Evolutionary conservation across 2,888 invertebrate genomes (phyloP), one percentile per base, ranked within the genome.

Genomic region (Aplocera efformata): DNA sequence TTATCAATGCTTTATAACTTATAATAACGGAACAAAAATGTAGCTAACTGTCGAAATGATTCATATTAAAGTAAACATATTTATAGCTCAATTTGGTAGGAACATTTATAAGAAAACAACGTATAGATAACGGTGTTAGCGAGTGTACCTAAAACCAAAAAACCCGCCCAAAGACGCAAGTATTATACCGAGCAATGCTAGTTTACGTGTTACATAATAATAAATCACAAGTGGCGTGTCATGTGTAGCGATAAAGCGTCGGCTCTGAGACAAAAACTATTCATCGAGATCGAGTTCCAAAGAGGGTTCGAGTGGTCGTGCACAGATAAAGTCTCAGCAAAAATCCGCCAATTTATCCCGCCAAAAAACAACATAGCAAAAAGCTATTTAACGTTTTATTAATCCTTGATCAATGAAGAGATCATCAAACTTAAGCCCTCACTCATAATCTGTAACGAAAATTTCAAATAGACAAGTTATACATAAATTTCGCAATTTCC

Each of bases 401-500:
- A 43, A 42, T 48, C 34, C 33, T 10, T 25, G 40, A 54, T 44
- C 52, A 58, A 52, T 59, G 46, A 51, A 42, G 26, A 53, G 43
- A 63, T 63, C 53, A 57, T 59, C 50, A 36, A 43, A 48, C 53
- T 53, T 47, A 56, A 58, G 42, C 50, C 42, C 20, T 48, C 42
- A 32, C 32, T 48, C 45, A 42, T 57, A 52, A 53, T 46, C 46
- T 41, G 32, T 45, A 51, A 54, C 52, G 50, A 52, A 58, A 62
- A 64, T 63, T 65, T 63, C 58, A 67, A 68, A 65, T 60, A 68
- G 58, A 68, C 65, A 67, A 55, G 60, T 68, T 67, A 66, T 67
- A 70, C 67, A 70, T 67, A 74, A 76, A 73, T 70, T 71, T 50
- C 57, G 56, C 61, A 68, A 69, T 69, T 72, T 67, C 63, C 63